Conservation (phyloP, 2,888 invertebrate species). For the Orthosia cruda region DNA sequence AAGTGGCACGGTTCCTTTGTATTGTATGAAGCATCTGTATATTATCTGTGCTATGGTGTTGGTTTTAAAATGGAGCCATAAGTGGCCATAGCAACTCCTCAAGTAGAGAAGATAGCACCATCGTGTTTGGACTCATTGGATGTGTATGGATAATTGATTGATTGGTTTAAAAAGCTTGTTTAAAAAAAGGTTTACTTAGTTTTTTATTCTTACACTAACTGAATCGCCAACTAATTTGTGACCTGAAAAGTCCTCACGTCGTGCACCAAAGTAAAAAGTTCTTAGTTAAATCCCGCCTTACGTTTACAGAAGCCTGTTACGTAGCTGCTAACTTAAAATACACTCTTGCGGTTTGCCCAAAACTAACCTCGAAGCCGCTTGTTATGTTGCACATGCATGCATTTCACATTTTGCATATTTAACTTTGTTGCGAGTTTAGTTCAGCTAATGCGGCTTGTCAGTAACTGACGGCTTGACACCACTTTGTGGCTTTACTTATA, state of each 20-base stretch:
- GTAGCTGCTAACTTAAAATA: constrained; percentile 38
- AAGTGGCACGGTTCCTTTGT: no score
- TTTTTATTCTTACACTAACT: background rate
- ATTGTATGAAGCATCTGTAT: no score
- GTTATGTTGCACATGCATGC: constrained; percentile 59
- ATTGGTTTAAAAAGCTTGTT: no score
- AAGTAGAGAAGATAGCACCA: no score
- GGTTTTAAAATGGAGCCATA: no score
- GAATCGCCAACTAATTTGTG: constrained; percentile 41
- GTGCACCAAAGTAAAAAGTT: constrained; percentile 37
- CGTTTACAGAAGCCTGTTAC: constrained; percentile 47
- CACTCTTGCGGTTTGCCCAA: constrained; percentile 37
- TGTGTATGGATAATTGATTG: no score
- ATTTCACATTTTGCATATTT: constrained; percentile 58
- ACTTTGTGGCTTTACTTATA: constrained; percentile 38
- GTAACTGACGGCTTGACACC: constrained; percentile 57
- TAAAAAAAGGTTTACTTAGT: no score
- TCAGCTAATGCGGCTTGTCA: constrained; percentile 44
- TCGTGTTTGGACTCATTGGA: no score
- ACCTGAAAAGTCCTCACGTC: constrained; percentile 35
- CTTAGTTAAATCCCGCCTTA: constrained; percentile 26
- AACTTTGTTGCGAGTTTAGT: constrained; percentile 54
- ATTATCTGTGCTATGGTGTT: no score
- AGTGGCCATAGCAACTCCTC: no score
- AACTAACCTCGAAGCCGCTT: constrained; percentile 42